A percentile compares a stretch with the other conserved stretches of the same genome.
phyloP scores from a whole-genome alignment of 2,888 invertebrate genomes.

The Archips crataeganus region DNA sequence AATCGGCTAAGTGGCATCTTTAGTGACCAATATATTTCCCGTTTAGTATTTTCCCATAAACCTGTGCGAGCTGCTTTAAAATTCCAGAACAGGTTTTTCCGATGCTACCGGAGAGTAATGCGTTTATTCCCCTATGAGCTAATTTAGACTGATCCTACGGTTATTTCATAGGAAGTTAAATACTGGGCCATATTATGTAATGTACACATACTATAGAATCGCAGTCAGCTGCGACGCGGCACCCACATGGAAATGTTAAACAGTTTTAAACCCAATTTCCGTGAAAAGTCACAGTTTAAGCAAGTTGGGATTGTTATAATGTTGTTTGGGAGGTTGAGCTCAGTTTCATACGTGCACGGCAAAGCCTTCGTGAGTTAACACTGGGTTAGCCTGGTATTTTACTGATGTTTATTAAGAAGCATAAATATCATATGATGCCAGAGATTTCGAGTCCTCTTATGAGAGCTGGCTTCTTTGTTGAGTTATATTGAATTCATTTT shows the following conservation, averaged over 20 bases:
- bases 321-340: constrained; percentile 27
- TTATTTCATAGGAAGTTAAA: neutral
- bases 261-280: constrained; percentile 37
- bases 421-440: constrained; percentile 8
- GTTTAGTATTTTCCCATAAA: constrained; percentile 35
- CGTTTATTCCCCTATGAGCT: constrained; percentile 4
- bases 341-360: constrained; percentile 25
- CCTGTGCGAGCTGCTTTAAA: constrained; percentile 19
- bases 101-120: neutral
- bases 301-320: constrained; percentile 39
- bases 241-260: constrained; percentile 16
- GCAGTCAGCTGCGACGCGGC: constrained; percentile 4
- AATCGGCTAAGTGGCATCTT: constrained; percentile 41
- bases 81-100: constrained; percentile 1
- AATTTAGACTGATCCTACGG: neutral
- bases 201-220: neutral
- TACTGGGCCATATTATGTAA: neutral
- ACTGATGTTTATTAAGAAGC: constrained; percentile 14
- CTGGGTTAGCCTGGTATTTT: constrained; percentile 4
- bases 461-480: neutral
- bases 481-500: neutral
- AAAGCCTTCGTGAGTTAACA: constrained; percentile 16
- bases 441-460: neutral
- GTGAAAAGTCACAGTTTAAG: constrained; percentile 34
- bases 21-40: constrained; percentile 38